Evolutionary conservation across 2,797 vertebrate genomes (phyloP), one percentile per base, ranked within the genome.

Genomic region (Notolepis coatsorum): DNA sequence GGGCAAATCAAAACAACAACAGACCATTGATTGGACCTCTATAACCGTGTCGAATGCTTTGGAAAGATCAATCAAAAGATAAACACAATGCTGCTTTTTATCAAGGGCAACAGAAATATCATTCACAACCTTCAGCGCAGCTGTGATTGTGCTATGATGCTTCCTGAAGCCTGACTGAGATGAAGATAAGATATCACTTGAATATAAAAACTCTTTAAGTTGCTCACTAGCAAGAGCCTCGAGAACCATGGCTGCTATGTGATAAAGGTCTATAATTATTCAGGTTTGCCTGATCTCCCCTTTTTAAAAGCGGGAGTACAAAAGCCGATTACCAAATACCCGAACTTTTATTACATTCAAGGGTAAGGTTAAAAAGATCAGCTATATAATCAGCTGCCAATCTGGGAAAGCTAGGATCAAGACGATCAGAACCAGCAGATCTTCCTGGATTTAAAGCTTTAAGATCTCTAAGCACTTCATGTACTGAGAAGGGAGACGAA

Each of bases 221-320:
- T 35, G 50, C 23, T 53, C 33, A 37, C 15, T 37, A 18, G 37
- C 31, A 53, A 53, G 30, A 5, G 45, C 13, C 12, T 41, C 6
- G 20, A 17, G 15, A n/a, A n/a, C 38, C 13, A 41, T 1, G 38
- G 15, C n/a, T 15, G 20, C n/a, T n/a, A n/a, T n/a, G n/a, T n/a
- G n/a, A n/a, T n/a, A n/a, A n/a, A n/a, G n/a, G n/a, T n/a, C n/a
- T n/a, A 13, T n/a, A 10, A 39, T 39, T n/a, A n/a, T 39, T 39
- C 5, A 39, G n/a, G n/a, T 35, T 17, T 6, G 18, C 7, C 3
- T 7, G 30, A 52, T 33, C 24, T 52, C 28, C 28, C 31, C 49
- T 28, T 52, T 52, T 52, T 33, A 52, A 33, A 6, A 30, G 6
- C 9, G 49, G 49, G 7, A 52, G 28, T 3, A 52, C 49, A 52